Conservation (phyloP, 2,888 invertebrate genomes). For the Bembecia ichneumoniformis region DNA sequence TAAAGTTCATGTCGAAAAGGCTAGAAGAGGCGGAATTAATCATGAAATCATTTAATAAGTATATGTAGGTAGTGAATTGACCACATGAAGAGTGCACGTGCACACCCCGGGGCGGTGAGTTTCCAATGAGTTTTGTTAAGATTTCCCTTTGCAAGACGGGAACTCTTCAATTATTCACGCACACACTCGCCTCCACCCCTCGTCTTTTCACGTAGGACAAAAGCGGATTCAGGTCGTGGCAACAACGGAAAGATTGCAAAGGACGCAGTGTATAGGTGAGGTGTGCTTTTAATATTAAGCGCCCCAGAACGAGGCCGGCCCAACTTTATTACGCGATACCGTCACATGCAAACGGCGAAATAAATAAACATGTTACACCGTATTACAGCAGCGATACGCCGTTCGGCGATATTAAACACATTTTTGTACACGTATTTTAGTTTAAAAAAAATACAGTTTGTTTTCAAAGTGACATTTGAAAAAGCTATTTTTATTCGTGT, state of each 20-base stretch:
- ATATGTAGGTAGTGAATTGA: no score
- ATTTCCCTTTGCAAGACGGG: constrained; percentile 37
- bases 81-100: constrained; percentile 19
- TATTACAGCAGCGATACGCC: background rate
- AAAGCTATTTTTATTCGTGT: no score
- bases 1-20: no score
- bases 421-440: background rate
- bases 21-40: no score
- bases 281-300: constrained; percentile 60
- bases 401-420: background rate
- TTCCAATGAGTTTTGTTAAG: constrained; percentile 52
- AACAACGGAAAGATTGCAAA: constrained; percentile 65
- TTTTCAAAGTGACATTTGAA: no score
- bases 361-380: background rate
- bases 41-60: no score
- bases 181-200: constrained; percentile 53
- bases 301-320: constrained; percentile 26
- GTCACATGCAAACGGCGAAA: constrained; percentile 33
- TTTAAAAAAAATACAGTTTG: no score
- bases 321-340: constrained; percentile 44
- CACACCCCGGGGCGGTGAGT: constrained; percentile 16
- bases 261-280: constrained; percentile 37
- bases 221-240: constrained; percentile 58
- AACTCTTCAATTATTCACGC: constrained; percentile 64
- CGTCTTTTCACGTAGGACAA: constrained; percentile 63